These are phyloP conservation scores for Gallinago media DNA, from an alignment of 2,113 vertebrate genomes.

Conservation along the genomic window DNA sequence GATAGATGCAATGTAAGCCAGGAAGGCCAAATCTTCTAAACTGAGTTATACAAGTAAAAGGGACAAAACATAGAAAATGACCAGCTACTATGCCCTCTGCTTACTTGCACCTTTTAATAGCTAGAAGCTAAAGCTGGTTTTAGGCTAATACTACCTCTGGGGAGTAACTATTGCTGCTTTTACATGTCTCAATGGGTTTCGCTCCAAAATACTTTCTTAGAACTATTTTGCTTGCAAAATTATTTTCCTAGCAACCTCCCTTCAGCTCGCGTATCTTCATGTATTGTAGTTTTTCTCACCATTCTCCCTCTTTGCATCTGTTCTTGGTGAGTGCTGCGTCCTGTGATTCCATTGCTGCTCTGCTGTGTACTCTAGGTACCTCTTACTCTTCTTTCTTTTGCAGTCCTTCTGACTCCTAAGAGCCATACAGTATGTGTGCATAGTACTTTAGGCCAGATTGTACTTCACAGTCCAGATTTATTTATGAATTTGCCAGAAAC, in stretches of 20 bases:
- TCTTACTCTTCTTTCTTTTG: not conserved
- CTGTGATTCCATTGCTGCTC: not conserved
- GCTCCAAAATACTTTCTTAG: not conserved
- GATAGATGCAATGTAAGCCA: not conserved
- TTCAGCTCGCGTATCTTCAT: not conserved
- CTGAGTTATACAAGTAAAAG: not conserved
- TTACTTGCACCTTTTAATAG: not conserved
- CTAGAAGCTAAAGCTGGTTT: not conserved
- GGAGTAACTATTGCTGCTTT: not conserved
- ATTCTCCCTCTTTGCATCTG: not conserved
- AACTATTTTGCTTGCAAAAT: not conserved
- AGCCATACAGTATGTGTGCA: not conserved
- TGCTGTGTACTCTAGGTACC: not conserved
- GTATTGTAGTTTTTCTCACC: not conserved
- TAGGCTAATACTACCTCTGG: not conserved
- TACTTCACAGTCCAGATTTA: not conserved
- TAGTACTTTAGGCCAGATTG: not conserved
- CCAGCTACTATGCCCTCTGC: not conserved
- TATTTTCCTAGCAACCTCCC: not conserved
- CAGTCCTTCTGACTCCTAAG: not conserved
- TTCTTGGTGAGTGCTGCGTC: accelerated
- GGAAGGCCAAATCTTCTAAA: not conserved
- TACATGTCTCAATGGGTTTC: not conserved
- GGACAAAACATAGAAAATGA: not conserved
- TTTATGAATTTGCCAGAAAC: not conserved